Conservation (phyloP, 2,888 invertebrate species). For the Embidobia sp. region DNA sequence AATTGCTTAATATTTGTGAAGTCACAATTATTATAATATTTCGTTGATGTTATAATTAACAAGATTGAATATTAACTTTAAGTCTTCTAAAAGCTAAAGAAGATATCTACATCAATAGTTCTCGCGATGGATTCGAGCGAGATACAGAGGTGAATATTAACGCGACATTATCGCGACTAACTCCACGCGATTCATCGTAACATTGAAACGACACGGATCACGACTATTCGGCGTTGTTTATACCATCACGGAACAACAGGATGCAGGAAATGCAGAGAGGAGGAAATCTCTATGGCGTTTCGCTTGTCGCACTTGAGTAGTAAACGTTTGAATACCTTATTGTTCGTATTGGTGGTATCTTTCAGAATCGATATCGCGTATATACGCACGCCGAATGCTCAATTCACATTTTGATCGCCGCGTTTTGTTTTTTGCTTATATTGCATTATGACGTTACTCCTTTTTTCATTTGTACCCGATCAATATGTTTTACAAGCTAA, state of each 20-base stretch:
- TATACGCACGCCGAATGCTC: slow-evolving; percentile 35
- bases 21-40: no score
- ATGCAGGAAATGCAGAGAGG: slow-evolving; percentile 65
- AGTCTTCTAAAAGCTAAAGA: no score
- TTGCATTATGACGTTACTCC: slow-evolving; percentile 18
- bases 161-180: slow-evolving; percentile 64
- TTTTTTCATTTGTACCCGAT: slow-evolving; percentile 9
- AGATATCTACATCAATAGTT: slow-evolving; percentile 67
- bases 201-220: slow-evolving; percentile 67
- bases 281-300: slow-evolving; percentile 61
- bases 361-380: slow-evolving; percentile 51
- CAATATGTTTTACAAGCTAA: slow-evolving; percentile 24
- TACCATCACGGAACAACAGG: slow-evolving; percentile 62
- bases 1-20: no score
- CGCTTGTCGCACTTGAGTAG: slow-evolving; percentile 60
- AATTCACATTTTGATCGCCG: slow-evolving; percentile 15
- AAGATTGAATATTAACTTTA: no score
- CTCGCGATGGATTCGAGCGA: slow-evolving; percentile 39
- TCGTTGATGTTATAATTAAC: no score
- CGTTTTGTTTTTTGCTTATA: slow-evolving; percentile 36
- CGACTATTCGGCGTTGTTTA: slow-evolving; percentile 71
- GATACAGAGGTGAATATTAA: slow-evolving; percentile 66
- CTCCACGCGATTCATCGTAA: slow-evolving; percentile 73
- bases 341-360: slow-evolving; percentile 58
- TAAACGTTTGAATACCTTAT: slow-evolving; percentile 64